phyloP scores from a whole-genome alignment of 1,140 invertebrate species.

The Euwallacea similis region DNA sequence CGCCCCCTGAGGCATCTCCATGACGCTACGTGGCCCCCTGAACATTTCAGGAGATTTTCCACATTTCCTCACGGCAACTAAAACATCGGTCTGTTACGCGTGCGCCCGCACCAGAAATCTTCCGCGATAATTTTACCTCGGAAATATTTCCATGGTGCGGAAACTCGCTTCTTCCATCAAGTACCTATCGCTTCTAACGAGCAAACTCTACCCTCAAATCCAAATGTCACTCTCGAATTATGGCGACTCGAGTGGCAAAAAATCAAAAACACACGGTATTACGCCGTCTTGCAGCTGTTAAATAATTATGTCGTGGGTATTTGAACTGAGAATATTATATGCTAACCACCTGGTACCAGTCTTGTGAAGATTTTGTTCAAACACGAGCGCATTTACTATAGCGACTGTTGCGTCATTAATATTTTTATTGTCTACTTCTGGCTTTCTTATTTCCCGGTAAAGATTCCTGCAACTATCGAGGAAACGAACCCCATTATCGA shows the following conservation, averaged over 20 bases:
- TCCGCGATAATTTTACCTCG: too few relatives aligned
- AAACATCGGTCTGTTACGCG: too few relatives aligned
- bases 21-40: too few relatives aligned
- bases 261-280: slow-evolving; percentile 3
- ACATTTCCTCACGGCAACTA: too few relatives aligned
- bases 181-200: neutral
- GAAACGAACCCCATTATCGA: slow-evolving; percentile 15
- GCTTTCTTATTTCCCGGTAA: neutral
- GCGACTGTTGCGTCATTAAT: too few relatives aligned
- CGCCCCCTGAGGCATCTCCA: too few relatives aligned
- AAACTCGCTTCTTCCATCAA: neutral
- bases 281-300: slow-evolving; percentile 14
- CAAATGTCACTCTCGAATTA: neutral
- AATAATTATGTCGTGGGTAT: slow-evolving; percentile 11
- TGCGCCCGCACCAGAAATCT: too few relatives aligned
- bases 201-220: neutral
- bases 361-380: slow-evolving; percentile 11
- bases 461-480: neutral
- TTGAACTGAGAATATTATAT: slow-evolving; percentile 12
- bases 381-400: neutral
- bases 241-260: neutral
- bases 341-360: slow-evolving; percentile 7
- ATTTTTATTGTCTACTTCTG: neutral
- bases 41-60: too few relatives aligned
- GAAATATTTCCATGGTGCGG: neutral